These are phyloP conservation scores for Dromius quadrimaculatus DNA, from an alignment of 2,888 invertebrate species.

Conservation along the genomic window DNA sequence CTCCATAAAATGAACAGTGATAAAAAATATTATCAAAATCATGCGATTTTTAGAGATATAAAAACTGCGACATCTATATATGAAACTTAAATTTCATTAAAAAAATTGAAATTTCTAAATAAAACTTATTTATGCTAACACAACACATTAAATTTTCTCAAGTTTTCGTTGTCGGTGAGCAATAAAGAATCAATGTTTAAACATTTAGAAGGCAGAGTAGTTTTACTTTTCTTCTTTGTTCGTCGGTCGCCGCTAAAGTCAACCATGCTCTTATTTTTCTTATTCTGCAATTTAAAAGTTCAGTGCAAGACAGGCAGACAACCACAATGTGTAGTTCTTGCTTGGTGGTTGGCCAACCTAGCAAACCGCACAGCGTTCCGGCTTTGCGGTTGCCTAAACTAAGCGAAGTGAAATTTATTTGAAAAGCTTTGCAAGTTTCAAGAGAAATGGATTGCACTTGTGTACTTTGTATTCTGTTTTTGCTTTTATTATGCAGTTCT, in stretches of 20 bases:
- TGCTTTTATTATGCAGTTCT: too few relatives aligned
- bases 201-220: constrained; percentile 41
- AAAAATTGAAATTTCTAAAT: too few relatives aligned
- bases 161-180: constrained; percentile 17
- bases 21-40: too few relatives aligned
- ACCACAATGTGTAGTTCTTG: background rate
- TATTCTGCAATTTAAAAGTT: constrained; percentile 45
- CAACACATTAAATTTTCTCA: too few relatives aligned
- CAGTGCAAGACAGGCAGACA: constrained; percentile 14
- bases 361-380: background rate
- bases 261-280: constrained; percentile 25
- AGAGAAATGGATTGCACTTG: too few relatives aligned
- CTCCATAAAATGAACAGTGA: too few relatives aligned
- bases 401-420: background rate
- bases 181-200: constrained; percentile 42
- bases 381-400: background rate
- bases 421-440: too few relatives aligned
- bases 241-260: constrained; percentile 30
- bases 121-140: too few relatives aligned
- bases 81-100: too few relatives aligned
- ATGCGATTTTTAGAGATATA: too few relatives aligned
- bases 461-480: too few relatives aligned
- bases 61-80: too few relatives aligned
- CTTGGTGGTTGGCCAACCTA: background rate
- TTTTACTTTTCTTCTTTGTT: constrained; percentile 36